Conservation (phyloP, 2,113 vertebrate species). For the Takifugu bimaculatus region DNA sequence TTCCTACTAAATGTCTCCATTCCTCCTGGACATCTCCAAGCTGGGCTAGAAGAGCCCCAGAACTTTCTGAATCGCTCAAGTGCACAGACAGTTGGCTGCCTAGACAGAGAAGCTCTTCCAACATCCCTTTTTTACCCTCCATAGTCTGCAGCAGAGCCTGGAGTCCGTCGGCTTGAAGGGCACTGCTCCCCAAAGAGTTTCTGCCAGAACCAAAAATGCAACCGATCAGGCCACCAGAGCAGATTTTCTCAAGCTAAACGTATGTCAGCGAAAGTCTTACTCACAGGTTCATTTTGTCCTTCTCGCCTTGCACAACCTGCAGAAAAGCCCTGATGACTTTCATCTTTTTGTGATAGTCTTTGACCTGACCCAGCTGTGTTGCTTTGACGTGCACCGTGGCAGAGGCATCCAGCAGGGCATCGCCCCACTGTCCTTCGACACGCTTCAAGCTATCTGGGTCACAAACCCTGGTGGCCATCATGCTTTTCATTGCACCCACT, state of each 20-base stretch:
- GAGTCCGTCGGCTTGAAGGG: conserved; percentile 76
- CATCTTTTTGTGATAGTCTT: conserved; percentile 76
- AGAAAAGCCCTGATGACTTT: conserved; percentile 64
- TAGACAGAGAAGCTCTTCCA: conserved; percentile 69
- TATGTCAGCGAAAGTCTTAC: conserved; percentile 43
- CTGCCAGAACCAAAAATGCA: conserved; percentile 53
- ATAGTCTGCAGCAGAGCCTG: conserved; percentile 68
- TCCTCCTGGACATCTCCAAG: conserved; percentile 77
- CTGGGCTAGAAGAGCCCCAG: conserved; percentile 75
- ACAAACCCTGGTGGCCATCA: background rate
- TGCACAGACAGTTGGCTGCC: conserved; percentile 72
- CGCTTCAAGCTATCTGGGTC: conserved; percentile 17
- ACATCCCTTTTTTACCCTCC: conserved; percentile 65
- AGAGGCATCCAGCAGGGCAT: conserved; percentile 74
- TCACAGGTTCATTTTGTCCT: conserved; percentile 82
- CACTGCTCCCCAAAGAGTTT: conserved; percentile 69
- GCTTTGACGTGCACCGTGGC: conserved; percentile 78
- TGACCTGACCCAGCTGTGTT: conserved; percentile 74
- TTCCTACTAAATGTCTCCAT: conserved; percentile 77
- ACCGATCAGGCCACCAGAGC: background rate
- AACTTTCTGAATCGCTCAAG: conserved; percentile 76
- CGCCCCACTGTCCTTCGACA: conserved; percentile 58
- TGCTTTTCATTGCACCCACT: conserved; percentile 35
- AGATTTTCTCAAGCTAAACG: background rate
- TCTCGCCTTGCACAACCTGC: conserved; percentile 71